These are phyloP conservation scores for Pungitius pungitius DNA, from an alignment of 2,113 vertebrate species.

Conservation along the genomic window DNA sequence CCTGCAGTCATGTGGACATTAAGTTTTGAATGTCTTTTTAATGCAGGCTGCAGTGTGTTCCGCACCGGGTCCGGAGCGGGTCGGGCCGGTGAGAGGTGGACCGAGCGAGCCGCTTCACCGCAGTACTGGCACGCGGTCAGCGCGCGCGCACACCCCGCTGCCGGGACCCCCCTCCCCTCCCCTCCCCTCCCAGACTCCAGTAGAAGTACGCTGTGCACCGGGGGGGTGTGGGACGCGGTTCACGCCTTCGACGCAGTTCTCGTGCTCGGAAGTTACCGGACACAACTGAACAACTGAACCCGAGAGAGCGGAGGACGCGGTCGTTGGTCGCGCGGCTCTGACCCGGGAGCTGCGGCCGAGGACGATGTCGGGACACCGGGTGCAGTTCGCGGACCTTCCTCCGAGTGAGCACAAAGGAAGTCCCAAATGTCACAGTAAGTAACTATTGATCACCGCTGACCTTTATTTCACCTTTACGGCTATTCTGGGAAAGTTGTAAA, in stretches of 20 bases:
- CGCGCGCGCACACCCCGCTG: background rate
- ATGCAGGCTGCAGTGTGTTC: slow-evolving; percentile 22
- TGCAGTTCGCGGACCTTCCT: slow-evolving; percentile 82
- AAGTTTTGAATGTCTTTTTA: slow-evolving; percentile 7
- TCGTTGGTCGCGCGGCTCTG: slow-evolving; percentile 26
- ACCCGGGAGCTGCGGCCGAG: slow-evolving; percentile 18
- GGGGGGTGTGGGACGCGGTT: slow-evolving; percentile 12
- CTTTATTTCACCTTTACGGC: slow-evolving; percentile 1
- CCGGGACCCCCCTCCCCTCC: background rate
- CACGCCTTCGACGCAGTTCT: background rate
- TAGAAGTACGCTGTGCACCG: background rate
- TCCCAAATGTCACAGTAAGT: slow-evolving; percentile 78
- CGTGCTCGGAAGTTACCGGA: slow-evolving; percentile 62
- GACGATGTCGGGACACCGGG: slow-evolving; percentile 83
- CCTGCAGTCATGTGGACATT: slow-evolving; percentile 53
- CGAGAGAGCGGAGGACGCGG: background rate
- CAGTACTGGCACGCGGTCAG: slow-evolving; percentile 65
- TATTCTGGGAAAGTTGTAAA: background rate
- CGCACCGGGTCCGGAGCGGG: background rate
- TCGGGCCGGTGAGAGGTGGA: slow-evolving; percentile 50
- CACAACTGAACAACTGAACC: slow-evolving; percentile 44
- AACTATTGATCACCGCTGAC: slow-evolving; percentile 31
- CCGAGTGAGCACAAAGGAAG: slow-evolving; percentile 73
- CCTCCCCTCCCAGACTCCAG: background rate
- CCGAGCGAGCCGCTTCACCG: slow-evolving; percentile 42